Evolutionary conservation across 2,888 invertebrate genomes (phyloP).

Genomic region (Amblyjoppa proteus): DNA sequence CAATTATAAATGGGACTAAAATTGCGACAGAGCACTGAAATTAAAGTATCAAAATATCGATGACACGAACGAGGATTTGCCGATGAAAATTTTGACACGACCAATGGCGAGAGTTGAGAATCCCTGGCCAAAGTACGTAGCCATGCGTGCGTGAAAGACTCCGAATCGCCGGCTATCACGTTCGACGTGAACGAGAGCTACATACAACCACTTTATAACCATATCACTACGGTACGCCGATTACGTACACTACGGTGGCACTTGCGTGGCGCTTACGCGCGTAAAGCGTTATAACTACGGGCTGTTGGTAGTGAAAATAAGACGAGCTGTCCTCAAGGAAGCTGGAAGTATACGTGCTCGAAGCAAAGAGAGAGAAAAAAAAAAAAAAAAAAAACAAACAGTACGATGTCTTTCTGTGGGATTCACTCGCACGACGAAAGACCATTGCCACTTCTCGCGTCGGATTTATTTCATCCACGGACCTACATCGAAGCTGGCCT

Average conservation of each 20-base stretch:
- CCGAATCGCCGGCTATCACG: constrained; percentile 58
- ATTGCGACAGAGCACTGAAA: too few relatives aligned
- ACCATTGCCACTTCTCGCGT: not conserved
- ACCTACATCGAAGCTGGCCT: not conserved
- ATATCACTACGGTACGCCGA: constrained; percentile 41
- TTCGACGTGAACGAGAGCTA: constrained; percentile 45
- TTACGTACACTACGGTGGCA: constrained; percentile 60
- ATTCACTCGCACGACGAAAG: constrained; percentile 1
- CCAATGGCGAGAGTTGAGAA: constrained; percentile 46
- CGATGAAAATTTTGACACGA: not conserved
- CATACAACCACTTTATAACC: constrained; percentile 5
- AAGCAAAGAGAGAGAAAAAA: too few relatives aligned
- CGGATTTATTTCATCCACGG: not conserved
- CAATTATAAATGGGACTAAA: too few relatives aligned
- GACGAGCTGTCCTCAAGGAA: constrained; percentile 14
- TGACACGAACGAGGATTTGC: not conserved
- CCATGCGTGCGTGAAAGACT: constrained; percentile 64
- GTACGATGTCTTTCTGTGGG: not conserved
- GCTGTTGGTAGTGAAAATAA: constrained; percentile 17
- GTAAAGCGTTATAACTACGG: constrained; percentile 46
- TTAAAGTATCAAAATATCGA: not conserved
- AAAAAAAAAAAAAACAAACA: not conserved
- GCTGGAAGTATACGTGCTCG: not conserved
- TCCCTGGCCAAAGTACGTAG: constrained; percentile 51
- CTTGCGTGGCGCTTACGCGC: constrained; percentile 64